Percentiles rank a stretch among this genome's conserved stretches.
These are phyloP conservation scores for Perccottus glenii DNA, from an alignment of 2,113 vertebrate genomes.

Conservation along the genomic window DNA sequence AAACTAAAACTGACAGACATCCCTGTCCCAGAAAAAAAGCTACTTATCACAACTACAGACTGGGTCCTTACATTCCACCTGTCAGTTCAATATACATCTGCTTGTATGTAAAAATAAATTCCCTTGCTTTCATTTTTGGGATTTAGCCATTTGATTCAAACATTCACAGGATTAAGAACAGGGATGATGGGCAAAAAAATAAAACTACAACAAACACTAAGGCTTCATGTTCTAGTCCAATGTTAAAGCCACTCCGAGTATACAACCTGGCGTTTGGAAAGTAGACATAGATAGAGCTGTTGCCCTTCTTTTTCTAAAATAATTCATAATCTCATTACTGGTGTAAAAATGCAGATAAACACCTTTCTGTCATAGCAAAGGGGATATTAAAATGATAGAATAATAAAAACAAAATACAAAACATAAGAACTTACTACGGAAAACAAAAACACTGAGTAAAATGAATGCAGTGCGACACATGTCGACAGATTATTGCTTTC, in stretches of 20 bases:
- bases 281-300: conserved; percentile 33
- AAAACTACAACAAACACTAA: conserved; percentile 57
- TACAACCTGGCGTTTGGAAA: conserved; percentile 55
- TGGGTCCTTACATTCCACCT: conserved; percentile 72
- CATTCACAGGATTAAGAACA: conserved; percentile 63
- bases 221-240: conserved; percentile 50
- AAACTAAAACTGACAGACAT: conserved; percentile 41
- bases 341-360: conserved; percentile 60
- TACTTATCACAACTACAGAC: conserved; percentile 31
- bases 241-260: conserved; percentile 44
- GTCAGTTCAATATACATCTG: conserved; percentile 70
- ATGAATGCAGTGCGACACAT: conserved; percentile 58
- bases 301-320: conserved; percentile 13
- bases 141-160: conserved; percentile 61
- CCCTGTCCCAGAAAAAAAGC: conserved; percentile 27
- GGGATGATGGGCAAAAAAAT: conserved; percentile 16
- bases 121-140: conserved; percentile 64
- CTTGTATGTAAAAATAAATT: conserved; percentile 51
- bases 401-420: conserved; percentile 78
- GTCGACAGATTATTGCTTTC: conserved; percentile 86
- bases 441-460: conserved; percentile 67
- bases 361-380: conserved; percentile 40
- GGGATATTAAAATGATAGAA: conserved; percentile 67
- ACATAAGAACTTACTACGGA: conserved; percentile 65
- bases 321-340: conserved; percentile 62